Evolutionary conservation across 2,113 vertebrate species (phyloP), one percentile per base, ranked within the genome.

Genomic region (Aramus guarauna): DNA sequence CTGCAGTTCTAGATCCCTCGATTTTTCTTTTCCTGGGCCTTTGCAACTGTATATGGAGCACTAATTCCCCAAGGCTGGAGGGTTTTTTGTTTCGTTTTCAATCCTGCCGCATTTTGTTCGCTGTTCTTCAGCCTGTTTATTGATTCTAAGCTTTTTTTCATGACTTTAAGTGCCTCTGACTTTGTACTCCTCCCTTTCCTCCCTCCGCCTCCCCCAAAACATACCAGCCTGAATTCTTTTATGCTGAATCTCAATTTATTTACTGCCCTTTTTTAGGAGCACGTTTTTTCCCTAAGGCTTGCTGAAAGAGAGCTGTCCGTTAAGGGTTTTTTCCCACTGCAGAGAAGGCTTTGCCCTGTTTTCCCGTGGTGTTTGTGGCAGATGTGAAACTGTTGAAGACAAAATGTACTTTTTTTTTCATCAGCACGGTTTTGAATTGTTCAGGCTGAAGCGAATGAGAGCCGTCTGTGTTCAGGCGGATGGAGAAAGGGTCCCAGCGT

Each of bases 131-230:
- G 56, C 71, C 80, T 85, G 24, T 84, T 96, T 95, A 97, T 81
- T 72, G 86, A 94, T 94, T 94, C 53, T 48, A 69, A 76, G 76
- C 12, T 75, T 95, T 92, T 85, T 86, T 92, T 77, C 76, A 45
- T 48, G 48, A 60, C 60, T 92, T 43, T 74, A 84, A 91, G 69
- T 84, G 88, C 89, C 73, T 97, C 77, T 94, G 68, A 52, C 22
- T 94, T 86, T 60, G 37, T 47, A 45, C 55, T 84, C 26, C 53
- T 92, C 74, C 52, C 47, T 81, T 73, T 55, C 27, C 24, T 66
- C 69, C 34, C 37, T 80, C 3, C 32, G 11, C 8, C n/a, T 34
- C 41, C 52, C 30, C 4, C 16, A 45, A 58, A 90, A 37, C 47
- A 59, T 43, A 93, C 34, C 39, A 91, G 86, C 56, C 60, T 88